Conservation (phyloP, 2,888 invertebrate species). For the Hoplodrina blanda region DNA sequence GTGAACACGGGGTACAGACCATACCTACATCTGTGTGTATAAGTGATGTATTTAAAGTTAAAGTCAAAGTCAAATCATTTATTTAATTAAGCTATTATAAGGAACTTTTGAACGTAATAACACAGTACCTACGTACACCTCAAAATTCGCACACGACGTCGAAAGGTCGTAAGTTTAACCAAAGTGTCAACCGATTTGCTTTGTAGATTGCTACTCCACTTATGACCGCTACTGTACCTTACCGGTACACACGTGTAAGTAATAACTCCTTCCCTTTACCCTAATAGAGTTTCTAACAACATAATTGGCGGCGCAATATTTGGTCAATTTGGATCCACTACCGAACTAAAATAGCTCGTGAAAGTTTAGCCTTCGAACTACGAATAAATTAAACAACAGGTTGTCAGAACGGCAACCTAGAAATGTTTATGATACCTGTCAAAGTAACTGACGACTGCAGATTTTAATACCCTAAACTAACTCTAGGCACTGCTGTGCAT, state of each 20-base stretch:
- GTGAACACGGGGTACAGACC: too few species aligned
- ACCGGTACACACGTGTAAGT: conserved; percentile 6
- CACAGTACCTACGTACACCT: too few species aligned
- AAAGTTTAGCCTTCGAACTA: conserved; percentile 37
- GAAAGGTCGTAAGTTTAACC: too few species aligned
- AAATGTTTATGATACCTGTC: conserved; percentile 56
- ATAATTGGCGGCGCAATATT: conserved; percentile 50
- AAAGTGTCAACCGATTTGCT: too few species aligned
- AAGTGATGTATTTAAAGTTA: too few species aligned
- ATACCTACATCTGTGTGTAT: too few species aligned
- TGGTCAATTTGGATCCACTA: conserved; percentile 44
- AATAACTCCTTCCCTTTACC: conserved; percentile 18
- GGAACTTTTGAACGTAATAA: too few species aligned
- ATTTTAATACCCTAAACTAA: conserved; percentile 26
- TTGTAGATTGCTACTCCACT: too few species aligned
- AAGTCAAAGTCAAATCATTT: too few species aligned
- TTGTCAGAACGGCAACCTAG: conserved; percentile 54
- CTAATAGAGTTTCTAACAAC: conserved; percentile 37
- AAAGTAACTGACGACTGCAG: conserved; percentile 43
- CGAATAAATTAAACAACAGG: conserved; percentile 58
- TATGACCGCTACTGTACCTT: too few species aligned
- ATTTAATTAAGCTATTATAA: too few species aligned
- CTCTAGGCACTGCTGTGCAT: conserved; percentile 1
- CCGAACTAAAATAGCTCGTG: conserved; percentile 23
- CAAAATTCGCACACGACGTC: too few species aligned